These are phyloP conservation scores for Aleiodes leptofemur DNA, from an alignment of 2,888 invertebrate genomes.

Conservation along the genomic window DNA sequence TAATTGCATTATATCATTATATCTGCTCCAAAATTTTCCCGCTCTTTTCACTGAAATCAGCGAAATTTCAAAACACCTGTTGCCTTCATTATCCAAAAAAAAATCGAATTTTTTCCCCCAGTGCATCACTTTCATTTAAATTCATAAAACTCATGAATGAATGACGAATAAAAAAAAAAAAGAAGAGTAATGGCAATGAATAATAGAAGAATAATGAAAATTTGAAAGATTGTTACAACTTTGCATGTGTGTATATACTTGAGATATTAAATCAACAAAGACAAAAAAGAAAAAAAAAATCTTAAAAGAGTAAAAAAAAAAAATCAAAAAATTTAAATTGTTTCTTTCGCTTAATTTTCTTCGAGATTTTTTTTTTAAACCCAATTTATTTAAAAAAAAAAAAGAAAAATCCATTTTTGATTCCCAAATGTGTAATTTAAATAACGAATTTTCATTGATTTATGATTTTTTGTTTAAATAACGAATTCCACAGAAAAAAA, in stretches of 20 bases:
- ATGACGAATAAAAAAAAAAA: neutral
- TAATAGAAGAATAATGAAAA: constrained; percentile 44
- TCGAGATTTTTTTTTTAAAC: constrained; percentile 18
- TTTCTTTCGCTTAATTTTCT: constrained; percentile 13
- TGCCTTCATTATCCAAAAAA: too few species aligned
- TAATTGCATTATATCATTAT: too few species aligned
- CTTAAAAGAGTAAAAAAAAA: constrained; percentile 15
- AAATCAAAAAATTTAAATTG: constrained; percentile 22
- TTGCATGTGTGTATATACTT: constrained; percentile 73
- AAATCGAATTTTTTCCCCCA: too few species aligned
- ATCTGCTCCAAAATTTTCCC: too few species aligned
- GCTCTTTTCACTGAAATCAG: too few species aligned
- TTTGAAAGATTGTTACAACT: constrained; percentile 66
- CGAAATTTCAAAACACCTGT: too few species aligned
- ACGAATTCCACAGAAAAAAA: neutral
- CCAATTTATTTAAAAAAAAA: neutral
- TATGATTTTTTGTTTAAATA: neutral
- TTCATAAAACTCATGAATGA: constrained; percentile 3
- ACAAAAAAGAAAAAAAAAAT: constrained; percentile 38
- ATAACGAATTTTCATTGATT: neutral
- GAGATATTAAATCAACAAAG: constrained; percentile 10
- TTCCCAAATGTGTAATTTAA: neutral
- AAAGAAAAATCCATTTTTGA: neutral
- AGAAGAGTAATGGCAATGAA: constrained; percentile 31
- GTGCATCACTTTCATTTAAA: too few species aligned